phyloP scores from a whole-genome alignment of 2,113 vertebrate species.

The Lipotes vexillifer region DNA sequence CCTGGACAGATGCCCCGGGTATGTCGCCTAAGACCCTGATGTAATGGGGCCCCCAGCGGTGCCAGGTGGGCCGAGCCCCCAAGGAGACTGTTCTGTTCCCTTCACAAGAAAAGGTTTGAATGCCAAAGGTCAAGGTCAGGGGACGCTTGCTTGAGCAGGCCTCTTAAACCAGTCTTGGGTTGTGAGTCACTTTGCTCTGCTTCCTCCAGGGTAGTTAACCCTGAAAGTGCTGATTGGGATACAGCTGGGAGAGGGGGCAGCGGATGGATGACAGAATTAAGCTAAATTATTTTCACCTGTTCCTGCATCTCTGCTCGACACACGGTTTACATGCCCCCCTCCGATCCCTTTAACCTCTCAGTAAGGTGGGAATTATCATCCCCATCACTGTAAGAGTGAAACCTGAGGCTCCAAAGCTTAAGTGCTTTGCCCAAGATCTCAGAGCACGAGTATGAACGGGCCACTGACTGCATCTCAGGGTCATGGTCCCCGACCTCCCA shows the following conservation, averaged over 20 bases:
- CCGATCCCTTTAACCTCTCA: neutral
- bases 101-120: neutral
- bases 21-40: neutral
- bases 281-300: neutral
- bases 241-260: no score
- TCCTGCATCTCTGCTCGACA: neutral
- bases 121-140: neutral
- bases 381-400: neutral
- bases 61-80: neutral
- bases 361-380: neutral
- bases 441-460: neutral
- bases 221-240: neutral
- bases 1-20: neutral
- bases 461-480: neutral
- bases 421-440: neutral
- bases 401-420: neutral
- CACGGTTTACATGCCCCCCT: neutral
- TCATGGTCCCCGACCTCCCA: neutral
- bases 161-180: neutral
- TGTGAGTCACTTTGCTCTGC: neutral
- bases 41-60: neutral
- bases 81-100: neutral
- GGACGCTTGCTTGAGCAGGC: neutral
- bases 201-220: neutral
- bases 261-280: neutral